Percentiles rank a stretch among this genome's conserved stretches.
phyloP scores from a whole-genome alignment of 1,140 invertebrate species.

The Temnothorax longispinosus region DNA sequence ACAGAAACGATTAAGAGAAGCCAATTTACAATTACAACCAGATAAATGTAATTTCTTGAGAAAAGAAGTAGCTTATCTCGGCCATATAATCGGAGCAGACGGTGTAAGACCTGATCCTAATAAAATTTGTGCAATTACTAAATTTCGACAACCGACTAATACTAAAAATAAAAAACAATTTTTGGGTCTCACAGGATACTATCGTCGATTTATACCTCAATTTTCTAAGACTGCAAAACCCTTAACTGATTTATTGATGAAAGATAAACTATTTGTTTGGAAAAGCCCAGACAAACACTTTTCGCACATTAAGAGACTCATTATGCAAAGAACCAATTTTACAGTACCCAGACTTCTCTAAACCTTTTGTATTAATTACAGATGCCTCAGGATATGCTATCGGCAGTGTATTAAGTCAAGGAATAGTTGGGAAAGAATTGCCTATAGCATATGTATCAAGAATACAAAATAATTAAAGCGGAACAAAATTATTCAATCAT shows the following conservation, averaged over 20 bases:
- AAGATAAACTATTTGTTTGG: background rate
- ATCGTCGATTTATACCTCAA: too few species aligned
- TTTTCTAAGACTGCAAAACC: too few species aligned
- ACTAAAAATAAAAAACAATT: too few species aligned
- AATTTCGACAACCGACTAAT: background rate
- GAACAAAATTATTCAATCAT: background rate
- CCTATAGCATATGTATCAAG: background rate
- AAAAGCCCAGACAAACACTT: background rate
- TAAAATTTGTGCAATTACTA: too few species aligned
- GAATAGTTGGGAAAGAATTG: background rate
- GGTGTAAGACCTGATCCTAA: too few species aligned
- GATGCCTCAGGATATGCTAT: background rate
- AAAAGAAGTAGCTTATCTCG: too few species aligned
- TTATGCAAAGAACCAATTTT: background rate
- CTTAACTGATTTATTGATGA: too few species aligned
- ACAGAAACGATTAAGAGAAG: too few species aligned
- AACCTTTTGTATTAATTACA: background rate
- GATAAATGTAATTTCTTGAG: too few species aligned
- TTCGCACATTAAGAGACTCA: background rate
- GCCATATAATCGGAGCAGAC: too few species aligned
- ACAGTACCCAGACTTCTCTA: background rate
- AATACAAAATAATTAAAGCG: background rate
- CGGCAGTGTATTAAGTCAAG: background rate
- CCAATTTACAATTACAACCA: too few species aligned
- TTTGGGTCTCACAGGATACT: too few species aligned